Base-by-base conservation (phyloP, 2,113 vertebrate species). In the Melierax canorus region DNA sequence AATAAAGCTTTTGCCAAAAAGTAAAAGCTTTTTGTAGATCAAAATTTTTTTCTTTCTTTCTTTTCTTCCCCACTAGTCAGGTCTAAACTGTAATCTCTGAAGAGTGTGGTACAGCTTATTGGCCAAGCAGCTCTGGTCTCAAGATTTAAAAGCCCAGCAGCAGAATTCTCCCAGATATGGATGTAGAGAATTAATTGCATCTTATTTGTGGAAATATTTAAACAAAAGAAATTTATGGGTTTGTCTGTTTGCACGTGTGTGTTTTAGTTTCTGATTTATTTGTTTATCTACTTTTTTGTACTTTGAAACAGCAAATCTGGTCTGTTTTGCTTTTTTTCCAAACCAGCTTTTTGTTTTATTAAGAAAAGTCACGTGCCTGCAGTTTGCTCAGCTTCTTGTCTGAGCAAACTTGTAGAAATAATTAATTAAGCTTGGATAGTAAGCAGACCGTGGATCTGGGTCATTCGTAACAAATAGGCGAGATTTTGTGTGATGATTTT, bases 391-490 rank as follows among this genome's bases (percentile, higher is more conserved):
- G 32, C 41, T 96, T 88, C 91, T 91, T 92, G 32, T 53, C 83
- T 79, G 80, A 89, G 73, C 53, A 89, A 86, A 84, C 41, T 55
- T 73, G 77, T 69, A 85, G 84, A 82, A 81, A 92, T 45, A 43
- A 89, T 85, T 91, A 53, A 77, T 92, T 43, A 66, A 78, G 73
- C 76, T 72, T 56, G 30, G 68, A 19, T 46, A 15, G 53, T 68
- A 41, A 87, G 58, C 41, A 48, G 48, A 12, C 38, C 3, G 6
- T 62, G 58, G 87, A 92, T 91, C 58, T 92, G 74, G 87, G 90
- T 96, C 69, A 84, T 77, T 88, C 46, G 60, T 83, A 93, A 73
- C 41, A 95, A 76, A 75, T 63, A 74, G 80, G 84, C 85, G 74
- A 93, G 84, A 79, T 88, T 78, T 75, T 6, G 2, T 68, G 74